Base-by-base conservation (phyloP, 2,797 vertebrate genomes). In the Pitangus sulphuratus region DNA sequence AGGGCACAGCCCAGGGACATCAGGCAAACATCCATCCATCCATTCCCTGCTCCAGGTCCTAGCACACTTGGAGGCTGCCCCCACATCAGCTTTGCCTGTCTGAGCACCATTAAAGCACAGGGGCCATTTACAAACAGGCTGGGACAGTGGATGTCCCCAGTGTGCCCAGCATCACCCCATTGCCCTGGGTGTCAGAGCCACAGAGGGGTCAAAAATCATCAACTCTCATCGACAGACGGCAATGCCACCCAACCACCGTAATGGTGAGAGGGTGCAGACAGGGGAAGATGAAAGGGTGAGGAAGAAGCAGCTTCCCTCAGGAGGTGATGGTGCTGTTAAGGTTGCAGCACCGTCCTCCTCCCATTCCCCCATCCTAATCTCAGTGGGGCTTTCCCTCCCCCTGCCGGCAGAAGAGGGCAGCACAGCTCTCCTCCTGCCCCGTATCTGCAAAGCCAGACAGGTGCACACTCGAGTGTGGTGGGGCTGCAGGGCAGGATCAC, bases 151-250 rank as follows among this genome's bases (percentile, higher is more conserved):
- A 58, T 87, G 40, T 47, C 40, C 40, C 25, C 47, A 13, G 42
- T 1, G 15, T 17, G 40, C 35, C 31, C 44, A 65, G 33, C 24
- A 75, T 33, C 60, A 68, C 64, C n/a, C 39, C 39, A 39, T 12
- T n/a, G 39, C 22, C 20, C 16, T 1, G 0, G 9, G 16, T 26
- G n/a, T 33, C 64, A 84, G 65, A 70, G 37, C 20, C 71, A 64
- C 50, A 81, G 40, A 70, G 11, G 2, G 8, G n/a, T 42, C 80
- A 31, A 39, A 62, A 76, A 4, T 14, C 0, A 0, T 44, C 0
- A 7, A 19, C 31, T 8, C 12, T 8, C 17, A 2, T 16, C 17
- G 57, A 30, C 44, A 48, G 54, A 45, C 56, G 76, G 53, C 40
- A 62, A 42, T 10, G 64, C 11, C 61, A 58, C 20, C 4, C 0